Evolutionary conservation across 2,113 vertebrate genomes (phyloP).

Genomic region (Lamprologus lemairii): DNA sequence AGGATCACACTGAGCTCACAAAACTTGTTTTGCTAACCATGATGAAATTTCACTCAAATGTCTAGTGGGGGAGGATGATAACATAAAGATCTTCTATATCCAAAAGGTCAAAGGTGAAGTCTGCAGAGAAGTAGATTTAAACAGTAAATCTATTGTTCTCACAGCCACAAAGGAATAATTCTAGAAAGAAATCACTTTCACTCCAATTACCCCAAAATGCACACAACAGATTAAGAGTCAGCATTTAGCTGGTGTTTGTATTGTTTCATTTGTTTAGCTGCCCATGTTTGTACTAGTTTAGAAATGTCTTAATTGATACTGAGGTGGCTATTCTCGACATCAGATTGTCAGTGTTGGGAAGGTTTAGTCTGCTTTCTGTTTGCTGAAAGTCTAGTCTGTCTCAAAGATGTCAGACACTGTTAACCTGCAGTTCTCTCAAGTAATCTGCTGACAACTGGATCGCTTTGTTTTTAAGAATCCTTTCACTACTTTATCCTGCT

Average conservation of each 20-base stretch:
- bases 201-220: not conserved
- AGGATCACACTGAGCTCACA: not conserved
- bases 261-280: not conserved
- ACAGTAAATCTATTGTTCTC: not conserved
- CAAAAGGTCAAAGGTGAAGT: not conserved
- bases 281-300: not conserved
- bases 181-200: not conserved
- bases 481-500: not conserved
- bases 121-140: not conserved
- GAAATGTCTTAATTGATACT: not conserved
- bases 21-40: not conserved
- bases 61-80: not conserved
- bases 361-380: not conserved
- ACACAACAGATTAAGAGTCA: not conserved
- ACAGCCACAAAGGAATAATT: not conserved
- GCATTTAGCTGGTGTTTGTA: not conserved
- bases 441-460: not conserved
- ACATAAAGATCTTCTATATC: not conserved
- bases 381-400: not conserved
- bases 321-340: fast-evolving
- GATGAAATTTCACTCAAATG: not conserved
- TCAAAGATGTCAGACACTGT: not conserved
- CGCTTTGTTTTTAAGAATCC: not conserved
- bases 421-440: not conserved
- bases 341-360: not conserved